These are phyloP conservation scores for Oreochromis grahami DNA, from an alignment of 2,797 vertebrate genomes.

Conservation along the genomic window DNA sequence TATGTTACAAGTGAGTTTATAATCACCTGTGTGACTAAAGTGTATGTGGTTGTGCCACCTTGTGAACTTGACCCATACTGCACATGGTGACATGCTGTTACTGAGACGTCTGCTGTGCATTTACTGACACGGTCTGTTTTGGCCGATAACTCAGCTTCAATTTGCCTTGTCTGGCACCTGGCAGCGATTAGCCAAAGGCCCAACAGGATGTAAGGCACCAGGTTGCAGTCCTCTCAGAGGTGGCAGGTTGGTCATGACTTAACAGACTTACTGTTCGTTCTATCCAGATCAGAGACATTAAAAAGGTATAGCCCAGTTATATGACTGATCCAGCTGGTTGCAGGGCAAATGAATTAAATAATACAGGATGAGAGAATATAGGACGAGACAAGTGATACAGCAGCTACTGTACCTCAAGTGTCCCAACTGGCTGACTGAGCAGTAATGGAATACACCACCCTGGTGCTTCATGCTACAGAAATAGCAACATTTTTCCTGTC, in stretches of 20 bases:
- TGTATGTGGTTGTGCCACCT: constrained; percentile 30
- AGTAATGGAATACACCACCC: constrained; percentile 60
- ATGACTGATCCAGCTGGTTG: not conserved
- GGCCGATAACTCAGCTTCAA: constrained; percentile 22
- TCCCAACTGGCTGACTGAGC: constrained; percentile 42
- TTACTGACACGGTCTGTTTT: constrained; percentile 51
- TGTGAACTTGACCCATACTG: constrained; percentile 51
- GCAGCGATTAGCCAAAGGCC: constrained; percentile 14
- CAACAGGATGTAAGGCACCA: constrained; percentile 20
- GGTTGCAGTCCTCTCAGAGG: constrained; percentile 23
- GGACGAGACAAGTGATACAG: not conserved
- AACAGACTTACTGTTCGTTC: constrained; percentile 27
- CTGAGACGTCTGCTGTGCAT: constrained; percentile 23
- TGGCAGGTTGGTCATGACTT: constrained; percentile 4
- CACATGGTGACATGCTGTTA: constrained; percentile 44
- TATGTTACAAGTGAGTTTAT: constrained; percentile 23
- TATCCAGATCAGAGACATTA: not conserved
- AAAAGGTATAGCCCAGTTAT: not conserved
- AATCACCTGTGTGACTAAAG: constrained; percentile 18
- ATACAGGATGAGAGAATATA: not conserved
- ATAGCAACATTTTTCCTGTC: constrained; percentile 65
- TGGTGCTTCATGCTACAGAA: constrained; percentile 41
- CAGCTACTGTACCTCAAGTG: constrained; percentile 5
- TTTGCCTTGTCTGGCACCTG: constrained; percentile 41
- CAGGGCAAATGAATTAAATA: not conserved